Evolutionary conservation across 23 tunicate species (phyloP).

Genomic region (Clavelina lepadiformis): DNA sequence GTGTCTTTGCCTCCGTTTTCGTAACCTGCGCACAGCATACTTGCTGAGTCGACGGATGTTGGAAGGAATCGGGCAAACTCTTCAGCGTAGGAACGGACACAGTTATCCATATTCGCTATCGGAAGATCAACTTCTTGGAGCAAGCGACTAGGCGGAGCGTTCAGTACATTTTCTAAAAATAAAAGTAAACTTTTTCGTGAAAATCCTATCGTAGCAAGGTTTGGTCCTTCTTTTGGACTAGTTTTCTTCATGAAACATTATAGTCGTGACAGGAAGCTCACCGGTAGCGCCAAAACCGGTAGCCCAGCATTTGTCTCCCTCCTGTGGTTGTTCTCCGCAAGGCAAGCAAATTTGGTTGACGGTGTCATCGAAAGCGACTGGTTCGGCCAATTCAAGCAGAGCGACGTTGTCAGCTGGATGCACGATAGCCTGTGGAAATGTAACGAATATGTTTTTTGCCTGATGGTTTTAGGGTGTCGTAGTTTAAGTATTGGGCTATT

Average conservation of each 20-base stretch:
- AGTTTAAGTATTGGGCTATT: too few relatives aligned
- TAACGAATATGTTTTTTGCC: too few relatives aligned
- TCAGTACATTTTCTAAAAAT: too few relatives aligned
- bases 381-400: conserved; percentile 4
- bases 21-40: conserved; percentile 11
- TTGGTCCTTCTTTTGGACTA: too few relatives aligned
- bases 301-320: conserved; percentile 26
- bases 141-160: too few relatives aligned
- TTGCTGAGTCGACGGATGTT: background rate
- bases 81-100: background rate
- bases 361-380: conserved; percentile 4
- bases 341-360: conserved; percentile 15
- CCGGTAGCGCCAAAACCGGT: conserved; percentile 22
- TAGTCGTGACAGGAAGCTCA: too few relatives aligned
- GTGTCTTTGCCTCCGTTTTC: conserved; percentile 12
- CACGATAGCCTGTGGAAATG: too few relatives aligned
- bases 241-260: too few relatives aligned
- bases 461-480: too few relatives aligned
- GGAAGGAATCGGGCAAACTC: background rate
- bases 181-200: too few relatives aligned
- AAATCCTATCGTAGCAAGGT: too few relatives aligned
- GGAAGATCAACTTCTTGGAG: conserved; percentile 17
- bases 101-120: background rate
- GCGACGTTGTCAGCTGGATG: conserved; percentile 13
- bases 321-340: conserved; percentile 15